These are phyloP conservation scores for Ophioninae sp. DNA, from an alignment of 2,888 invertebrate species.

Conservation along the genomic window DNA sequence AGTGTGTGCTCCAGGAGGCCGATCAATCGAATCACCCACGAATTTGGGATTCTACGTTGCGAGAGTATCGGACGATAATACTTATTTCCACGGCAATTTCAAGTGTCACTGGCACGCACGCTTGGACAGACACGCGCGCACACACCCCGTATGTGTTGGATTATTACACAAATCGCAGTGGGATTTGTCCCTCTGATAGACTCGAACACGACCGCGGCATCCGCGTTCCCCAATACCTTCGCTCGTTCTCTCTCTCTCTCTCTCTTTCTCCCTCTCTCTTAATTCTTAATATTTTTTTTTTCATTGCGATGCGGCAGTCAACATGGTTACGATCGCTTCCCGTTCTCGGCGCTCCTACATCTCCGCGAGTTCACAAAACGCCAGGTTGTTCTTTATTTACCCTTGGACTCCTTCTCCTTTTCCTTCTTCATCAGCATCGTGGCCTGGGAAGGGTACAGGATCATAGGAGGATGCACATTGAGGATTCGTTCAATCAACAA, in stretches of 20 bases:
- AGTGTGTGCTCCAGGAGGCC: constrained; percentile 46
- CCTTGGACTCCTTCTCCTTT: constrained; percentile 83
- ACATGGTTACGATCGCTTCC: constrained; percentile 15
- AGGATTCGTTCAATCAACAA: constrained; percentile 67
- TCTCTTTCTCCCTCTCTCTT: neutral
- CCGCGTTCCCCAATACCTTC: neutral
- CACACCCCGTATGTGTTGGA: neutral
- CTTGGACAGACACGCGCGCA: neutral
- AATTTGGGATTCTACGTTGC: constrained; percentile 48
- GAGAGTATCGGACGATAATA: neutral
- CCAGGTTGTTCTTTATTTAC: constrained; percentile 83
- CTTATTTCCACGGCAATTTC: neutral
- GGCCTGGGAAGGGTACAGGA: constrained; percentile 88
- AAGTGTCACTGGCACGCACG: neutral
- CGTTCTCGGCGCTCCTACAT: constrained; percentile 27
- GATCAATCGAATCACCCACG: constrained; percentile 57
- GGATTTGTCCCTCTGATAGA: neutral
- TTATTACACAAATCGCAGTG: neutral
- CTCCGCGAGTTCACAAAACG: constrained; percentile 20
- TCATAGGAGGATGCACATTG: constrained; percentile 67
- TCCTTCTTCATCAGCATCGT: constrained; percentile 98
- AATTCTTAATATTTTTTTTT: neutral
- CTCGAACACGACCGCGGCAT: neutral
- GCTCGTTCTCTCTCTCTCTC: neutral
- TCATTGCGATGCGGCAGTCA: constrained; percentile 28